Conservation (phyloP, 2,113 vertebrate species). For the Notiomystis cincta region DNA sequence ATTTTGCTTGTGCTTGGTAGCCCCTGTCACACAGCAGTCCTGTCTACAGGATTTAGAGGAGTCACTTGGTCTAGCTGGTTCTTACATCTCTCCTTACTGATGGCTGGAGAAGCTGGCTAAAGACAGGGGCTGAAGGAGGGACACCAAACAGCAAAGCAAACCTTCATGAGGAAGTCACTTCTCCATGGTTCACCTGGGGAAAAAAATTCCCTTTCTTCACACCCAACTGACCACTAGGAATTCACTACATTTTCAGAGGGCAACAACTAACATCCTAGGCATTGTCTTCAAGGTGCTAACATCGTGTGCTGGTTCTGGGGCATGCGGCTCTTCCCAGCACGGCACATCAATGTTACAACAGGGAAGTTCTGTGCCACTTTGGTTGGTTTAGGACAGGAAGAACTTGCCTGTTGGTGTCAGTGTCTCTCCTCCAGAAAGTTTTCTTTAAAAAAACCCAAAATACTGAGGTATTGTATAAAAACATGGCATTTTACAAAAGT, state of each 20-base stretch:
- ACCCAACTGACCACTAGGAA: not conserved
- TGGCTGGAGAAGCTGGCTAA: not conserved
- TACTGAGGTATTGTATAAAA: not conserved
- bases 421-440: not conserved
- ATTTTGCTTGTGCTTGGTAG: not conserved
- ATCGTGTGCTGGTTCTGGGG: not conserved
- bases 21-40: not conserved
- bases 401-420: not conserved
- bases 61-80: not conserved
- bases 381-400: not conserved
- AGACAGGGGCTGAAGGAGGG: not conserved
- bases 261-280: not conserved
- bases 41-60: not conserved
- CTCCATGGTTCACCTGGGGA: not conserved
- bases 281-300: not conserved
- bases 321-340: not conserved
- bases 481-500: not conserved
- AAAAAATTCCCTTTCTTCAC: not conserved
- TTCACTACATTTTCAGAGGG: not conserved
- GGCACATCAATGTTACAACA: rapidly evolving
- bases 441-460: not conserved
- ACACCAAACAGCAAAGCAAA: not conserved
- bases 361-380: not conserved
- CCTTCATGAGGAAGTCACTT: not conserved
- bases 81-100: not conserved